Evolutionary conservation across 2,113 vertebrate species (phyloP).

Genomic region (Micromys minutus): DNA sequence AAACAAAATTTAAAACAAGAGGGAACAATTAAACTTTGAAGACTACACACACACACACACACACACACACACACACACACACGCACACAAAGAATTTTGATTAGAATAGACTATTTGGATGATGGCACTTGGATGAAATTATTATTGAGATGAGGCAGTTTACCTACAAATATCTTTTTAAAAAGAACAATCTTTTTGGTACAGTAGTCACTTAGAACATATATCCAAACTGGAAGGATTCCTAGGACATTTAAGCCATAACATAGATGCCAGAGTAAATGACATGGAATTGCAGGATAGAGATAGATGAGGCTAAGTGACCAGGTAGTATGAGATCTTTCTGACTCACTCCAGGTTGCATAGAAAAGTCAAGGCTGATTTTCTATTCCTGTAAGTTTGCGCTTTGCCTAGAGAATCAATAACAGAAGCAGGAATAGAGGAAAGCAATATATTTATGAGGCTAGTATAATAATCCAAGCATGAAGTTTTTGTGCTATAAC

Average conservation of each 20-base stretch:
- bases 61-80: background rate
- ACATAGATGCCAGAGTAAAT: background rate
- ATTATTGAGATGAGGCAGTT: background rate
- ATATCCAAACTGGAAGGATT: background rate
- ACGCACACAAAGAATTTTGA: background rate
- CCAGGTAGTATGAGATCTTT: background rate
- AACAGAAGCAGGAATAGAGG: background rate
- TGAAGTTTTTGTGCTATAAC: background rate
- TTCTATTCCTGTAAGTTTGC: background rate
- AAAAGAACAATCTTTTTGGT: background rate
- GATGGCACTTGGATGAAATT: background rate
- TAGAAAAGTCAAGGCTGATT: background rate
- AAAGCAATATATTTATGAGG: background rate
- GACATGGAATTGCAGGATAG: background rate
- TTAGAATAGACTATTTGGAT: background rate
- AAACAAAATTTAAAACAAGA: background rate
- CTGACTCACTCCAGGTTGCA: background rate
- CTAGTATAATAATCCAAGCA: background rate
- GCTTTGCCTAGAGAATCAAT: background rate
- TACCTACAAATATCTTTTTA: background rate
- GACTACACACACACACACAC: background rate
- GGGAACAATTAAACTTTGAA: background rate
- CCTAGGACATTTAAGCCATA: too few species aligned
- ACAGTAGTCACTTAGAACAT: background rate
- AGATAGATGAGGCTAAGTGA: background rate